Percentiles rank a stretch among this genome's conserved stretches.
Conservation (phyloP, 2,888 invertebrate genomes). For the Morpho helenor region DNA sequence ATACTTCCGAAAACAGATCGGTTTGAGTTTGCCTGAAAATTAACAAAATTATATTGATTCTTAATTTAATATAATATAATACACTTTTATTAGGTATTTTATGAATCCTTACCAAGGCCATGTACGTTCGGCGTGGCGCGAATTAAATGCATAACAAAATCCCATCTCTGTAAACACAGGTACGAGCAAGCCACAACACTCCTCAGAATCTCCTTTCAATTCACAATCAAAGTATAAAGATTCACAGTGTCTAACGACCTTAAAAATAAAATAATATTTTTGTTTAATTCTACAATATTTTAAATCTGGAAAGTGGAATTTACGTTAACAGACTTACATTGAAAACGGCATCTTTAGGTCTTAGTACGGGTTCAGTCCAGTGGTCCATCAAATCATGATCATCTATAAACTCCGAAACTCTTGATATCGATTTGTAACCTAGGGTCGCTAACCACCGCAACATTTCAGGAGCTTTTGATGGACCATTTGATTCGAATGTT, state of each 20-base stretch:
- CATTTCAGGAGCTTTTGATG: slow-evolving; percentile 53
- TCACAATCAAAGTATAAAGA: slow-evolving; percentile 80
- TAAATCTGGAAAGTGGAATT: no score
- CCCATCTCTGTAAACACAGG: slow-evolving; percentile 88
- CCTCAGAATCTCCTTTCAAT: slow-evolving; percentile 82
- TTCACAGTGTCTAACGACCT: slow-evolving; percentile 82
- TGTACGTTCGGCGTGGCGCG: slow-evolving; percentile 74
- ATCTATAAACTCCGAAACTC: slow-evolving; percentile 43
- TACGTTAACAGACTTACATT: slow-evolving; percentile 38
- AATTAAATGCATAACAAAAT: slow-evolving; percentile 86
- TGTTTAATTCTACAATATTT: no score
- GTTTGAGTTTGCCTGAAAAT: slow-evolving; percentile 56
- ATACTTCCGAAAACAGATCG: slow-evolving; percentile 69
- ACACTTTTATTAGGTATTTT: background rate
- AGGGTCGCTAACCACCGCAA: slow-evolving; percentile 66
- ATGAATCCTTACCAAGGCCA: slow-evolving; percentile 73
- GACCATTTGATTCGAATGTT: slow-evolving; percentile 53
- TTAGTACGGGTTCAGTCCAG: slow-evolving; percentile 32
- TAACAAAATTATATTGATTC: background rate
- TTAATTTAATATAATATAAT: background rate
- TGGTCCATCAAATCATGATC: slow-evolving; percentile 45
- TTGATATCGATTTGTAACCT: slow-evolving; percentile 56
- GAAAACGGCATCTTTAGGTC: slow-evolving; percentile 61
- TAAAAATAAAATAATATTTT: slow-evolving; percentile 15
- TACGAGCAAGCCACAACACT: slow-evolving; percentile 82